Base-by-base conservation (phyloP, 2,113 vertebrate species). In the Phalacrocorax brasilianus region DNA sequence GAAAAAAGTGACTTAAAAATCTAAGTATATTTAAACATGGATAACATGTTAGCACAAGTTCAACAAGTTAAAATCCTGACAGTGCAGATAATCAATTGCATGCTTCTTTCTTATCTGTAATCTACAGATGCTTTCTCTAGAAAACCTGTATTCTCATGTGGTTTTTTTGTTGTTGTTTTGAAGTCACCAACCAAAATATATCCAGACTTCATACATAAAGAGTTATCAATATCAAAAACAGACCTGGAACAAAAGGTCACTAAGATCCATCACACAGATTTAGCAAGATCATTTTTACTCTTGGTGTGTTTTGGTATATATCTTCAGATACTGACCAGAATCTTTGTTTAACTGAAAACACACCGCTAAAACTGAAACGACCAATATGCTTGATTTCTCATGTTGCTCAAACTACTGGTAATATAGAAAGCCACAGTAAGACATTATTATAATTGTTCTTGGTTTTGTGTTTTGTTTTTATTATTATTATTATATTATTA, bases 181-280 rank as follows among this genome's bases (percentile, higher is more conserved):
- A 80, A 79, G 49, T 77, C 14, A 70, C 13, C 14, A 91, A 65
- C 12, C n/a, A 58, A 74, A 52, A 59, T 83, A 30, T 63, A n/a
- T 83, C 59, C 52, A 65, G 11, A 42, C 44, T 68, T 82, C 56
- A 85, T 56, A 47, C 24, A 35, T 50, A 61, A 75, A 56, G 27
- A 47, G 11, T 88, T 91, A 90, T 72, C 71, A 76, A 17, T 79
- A 91, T 76, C 62, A 94, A 88, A 93, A 89, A 88, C 21, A 91
- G 71, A 88, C 55, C 20, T 0, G 0, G 77, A 91, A 93, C 70
- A 89, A 85, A 96, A 94, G 81, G 71, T 92, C 50, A 33, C 78
- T 53, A 56, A 72, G 74, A 62, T 94, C n/a, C 53, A 76, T 44
- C 28, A 76, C 21, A 32, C 19, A 83, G 24, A 74, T 93, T 88